Conservation (phyloP, 53 echinoderm and acorn worm species). For the Antedon mediterranea region DNA sequence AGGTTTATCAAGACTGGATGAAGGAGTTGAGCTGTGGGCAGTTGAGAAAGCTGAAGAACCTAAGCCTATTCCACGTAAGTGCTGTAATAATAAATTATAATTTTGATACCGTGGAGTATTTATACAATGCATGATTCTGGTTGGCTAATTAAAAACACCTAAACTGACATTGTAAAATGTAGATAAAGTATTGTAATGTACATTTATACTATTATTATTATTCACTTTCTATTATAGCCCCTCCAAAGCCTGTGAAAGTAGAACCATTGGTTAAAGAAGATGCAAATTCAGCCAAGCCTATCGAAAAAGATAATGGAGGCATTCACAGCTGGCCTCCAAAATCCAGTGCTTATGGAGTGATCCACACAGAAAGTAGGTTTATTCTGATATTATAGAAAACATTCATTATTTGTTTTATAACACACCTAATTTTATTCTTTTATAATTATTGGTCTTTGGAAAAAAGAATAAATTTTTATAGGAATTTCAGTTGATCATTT, state of each 20-base stretch:
- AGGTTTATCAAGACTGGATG: neutral
- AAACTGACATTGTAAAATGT: too few relatives aligned
- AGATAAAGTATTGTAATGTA: too few relatives aligned
- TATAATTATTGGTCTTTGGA: too few relatives aligned
- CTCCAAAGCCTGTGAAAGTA: neutral
- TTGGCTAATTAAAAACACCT: too few relatives aligned
- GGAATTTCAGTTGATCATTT: too few relatives aligned
- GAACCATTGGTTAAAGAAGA: neutral
- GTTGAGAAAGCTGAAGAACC: neutral
- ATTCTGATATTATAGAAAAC: neutral
- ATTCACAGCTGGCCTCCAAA: conserved; percentile 42
- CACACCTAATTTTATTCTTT: too few relatives aligned
- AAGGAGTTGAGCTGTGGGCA: neutral
- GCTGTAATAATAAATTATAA: neutral
- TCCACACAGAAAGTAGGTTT: conserved; percentile 11
- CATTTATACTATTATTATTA: too few relatives aligned
- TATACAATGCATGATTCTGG: too few relatives aligned
- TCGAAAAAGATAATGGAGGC: conserved; percentile 20
- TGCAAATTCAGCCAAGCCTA: neutral
- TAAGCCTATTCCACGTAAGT: neutral
- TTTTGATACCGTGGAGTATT: too few relatives aligned
- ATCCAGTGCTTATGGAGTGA: conserved; percentile 25
- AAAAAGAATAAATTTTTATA: too few relatives aligned
- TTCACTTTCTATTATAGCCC: neutral
- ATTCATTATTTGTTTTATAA: too few relatives aligned